phyloP scores from a whole-genome alignment of 2,113 vertebrate species.

The Numida meleagris region DNA sequence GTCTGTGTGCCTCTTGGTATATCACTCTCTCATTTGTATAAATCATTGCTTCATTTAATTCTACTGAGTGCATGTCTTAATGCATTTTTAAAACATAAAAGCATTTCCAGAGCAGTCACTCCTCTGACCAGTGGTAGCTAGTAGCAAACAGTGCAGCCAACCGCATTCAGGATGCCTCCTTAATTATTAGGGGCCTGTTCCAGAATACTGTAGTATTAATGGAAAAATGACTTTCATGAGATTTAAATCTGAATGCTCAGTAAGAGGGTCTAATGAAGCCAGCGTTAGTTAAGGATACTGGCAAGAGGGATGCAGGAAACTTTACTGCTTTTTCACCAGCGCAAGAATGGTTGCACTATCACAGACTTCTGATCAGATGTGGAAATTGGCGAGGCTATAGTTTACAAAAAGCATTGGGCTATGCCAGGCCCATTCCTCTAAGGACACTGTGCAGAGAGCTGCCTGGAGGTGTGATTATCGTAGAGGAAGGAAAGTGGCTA shows the following conservation, averaged over 20 bases:
- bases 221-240: neutral
- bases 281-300: neutral
- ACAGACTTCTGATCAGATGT: neutral
- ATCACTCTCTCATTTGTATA: neutral
- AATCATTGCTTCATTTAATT: conserved; percentile 48
- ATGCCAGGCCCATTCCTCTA: neutral
- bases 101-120: neutral
- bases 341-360: neutral
- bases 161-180: neutral
- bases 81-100: conserved; percentile 57
- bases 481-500: neutral
- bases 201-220: neutral
- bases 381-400: neutral
- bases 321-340: neutral
- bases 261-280: neutral
- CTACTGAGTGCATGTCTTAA: conserved; percentile 35
- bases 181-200: neutral
- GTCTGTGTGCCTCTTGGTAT: neutral
- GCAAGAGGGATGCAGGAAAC: neutral
- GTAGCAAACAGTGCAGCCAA: neutral
- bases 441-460: neutral
- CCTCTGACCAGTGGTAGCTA: neutral
- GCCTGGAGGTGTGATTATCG: neutral
- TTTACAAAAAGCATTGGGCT: neutral
- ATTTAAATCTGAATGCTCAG: neutral